Evolutionary conservation across 2,888 invertebrate genomes (phyloP), one percentile per base, ranked within the genome.

Genomic region (Pherbina coryleti): DNA sequence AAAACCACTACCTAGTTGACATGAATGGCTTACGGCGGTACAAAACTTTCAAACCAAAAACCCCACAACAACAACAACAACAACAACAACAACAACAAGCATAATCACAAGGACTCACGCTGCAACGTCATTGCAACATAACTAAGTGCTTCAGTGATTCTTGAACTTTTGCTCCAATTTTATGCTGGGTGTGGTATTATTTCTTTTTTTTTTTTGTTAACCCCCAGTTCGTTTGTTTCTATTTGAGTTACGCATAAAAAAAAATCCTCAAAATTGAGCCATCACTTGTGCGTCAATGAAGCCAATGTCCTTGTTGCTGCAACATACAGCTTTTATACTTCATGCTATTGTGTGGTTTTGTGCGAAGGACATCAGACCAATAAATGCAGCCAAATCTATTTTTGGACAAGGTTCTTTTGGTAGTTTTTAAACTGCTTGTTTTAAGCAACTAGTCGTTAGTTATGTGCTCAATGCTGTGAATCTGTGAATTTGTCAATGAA

Each of bases 91-190:
- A 55, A 55, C 55, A 22, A 55, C 5, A 22, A 22, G 9, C 7
- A 55, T 9, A 55, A 2, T 14, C 9, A n/a, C 22, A 60, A 60
- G 25, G 28, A 60, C 57, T 60, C 9, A 3, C 3, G 19, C 57
- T 22, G 25, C 28, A 28, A 8, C 55, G 57, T 60, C 57, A 60
- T 14, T 44, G 44, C 44, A 44, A 14, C 44, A 44, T 44, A 44
- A 14, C 44, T 44, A 11, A 3, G 14, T 44, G 7, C 14, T 55
- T 19, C 8, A 7, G 22, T 67, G 67, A 11, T 60, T 57, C 72
- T 60, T 72, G 57, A 72, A 72, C 72, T 57, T 57, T 72, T 72
- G 72, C 25, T 37, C 60, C 72, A 72, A 34, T 72, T 72, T 72
- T 7, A 19, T 34, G 67, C n/a, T 60, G 28, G 44, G 44, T 44